Evolutionary conservation across 2,888 invertebrate genomes (phyloP).

Genomic region (Agrotis segetum): DNA sequence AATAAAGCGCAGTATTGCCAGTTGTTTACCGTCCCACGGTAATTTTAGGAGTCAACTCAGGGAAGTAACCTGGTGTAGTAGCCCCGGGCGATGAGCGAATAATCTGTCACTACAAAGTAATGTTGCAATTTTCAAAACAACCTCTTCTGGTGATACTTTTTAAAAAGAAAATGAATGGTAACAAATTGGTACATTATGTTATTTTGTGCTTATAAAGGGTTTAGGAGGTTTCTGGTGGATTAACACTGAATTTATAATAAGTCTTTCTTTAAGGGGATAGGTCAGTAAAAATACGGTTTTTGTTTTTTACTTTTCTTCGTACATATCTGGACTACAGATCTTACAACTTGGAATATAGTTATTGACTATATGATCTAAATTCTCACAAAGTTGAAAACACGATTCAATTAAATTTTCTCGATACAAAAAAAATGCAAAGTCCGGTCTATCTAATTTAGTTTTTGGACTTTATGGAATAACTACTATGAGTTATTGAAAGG

Average conservation of each 20-base stretch:
- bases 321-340: no score
- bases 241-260: neutral
- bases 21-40: conserved; percentile 49
- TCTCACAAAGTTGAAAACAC: no score
- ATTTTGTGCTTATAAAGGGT: neutral
- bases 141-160: neutral
- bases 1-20: conserved; percentile 43
- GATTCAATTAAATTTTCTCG: no score
- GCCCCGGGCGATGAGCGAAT: conserved; percentile 35
- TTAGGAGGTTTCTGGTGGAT: neutral
- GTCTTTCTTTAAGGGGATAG: neutral
- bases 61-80: conserved; percentile 36
- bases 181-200: neutral
- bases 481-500: no score
- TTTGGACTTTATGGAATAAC: no score
- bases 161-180: neutral
- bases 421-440: no score
- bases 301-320: no score
- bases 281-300: no score
- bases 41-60: conserved; percentile 53
- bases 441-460: no score
- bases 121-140: conserved; percentile 37
- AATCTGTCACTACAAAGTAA: conserved; percentile 47
- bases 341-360: no score
- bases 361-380: no score